Evolutionary conservation across 2,888 invertebrate species (phyloP), one percentile per base, ranked within the genome.

Genomic region (Unio pictorum): DNA sequence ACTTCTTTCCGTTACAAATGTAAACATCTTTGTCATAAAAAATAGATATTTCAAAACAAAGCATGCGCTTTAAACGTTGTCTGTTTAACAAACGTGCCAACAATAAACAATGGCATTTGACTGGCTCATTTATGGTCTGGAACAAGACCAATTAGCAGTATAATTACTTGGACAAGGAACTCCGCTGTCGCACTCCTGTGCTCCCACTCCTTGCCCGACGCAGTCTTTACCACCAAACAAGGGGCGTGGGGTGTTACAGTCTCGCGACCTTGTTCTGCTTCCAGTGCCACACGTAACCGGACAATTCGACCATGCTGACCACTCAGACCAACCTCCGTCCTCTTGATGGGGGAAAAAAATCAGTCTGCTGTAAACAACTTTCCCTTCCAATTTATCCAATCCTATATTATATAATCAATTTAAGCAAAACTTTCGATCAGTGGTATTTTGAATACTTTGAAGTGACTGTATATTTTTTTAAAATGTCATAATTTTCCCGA

Each of bases 311-410:
- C 86, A 89, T 2, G 76, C 74, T 15, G 76, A 74, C 88, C 88
- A 89, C 23, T 75, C 63, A 0, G 86, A 85, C 88, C 88, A 89
- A 3, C 81, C 85, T 17, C 87, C 87, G 65, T 88, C 79, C 62
- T 83, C 88, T 87, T 72, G 5, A 70, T 45, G 45, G 58, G 56
- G 71, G 54, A 65, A 30, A 58, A 63, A n/a, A n/a, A 70, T 17
- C 18, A 28, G 55, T 7, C n/a, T 18, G 20, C 3, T 4, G 4
- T 18, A 54, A 54, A 54, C 15, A 54, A 55, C 55, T 28, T 20
- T 45, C 45, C 8, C 11, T 66, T 56, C 28, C 20, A 55, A 57
- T 4, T 11, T 11, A 8, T n/a, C 58, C 15, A 11, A 1, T 7
- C 15, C 15, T n/a, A 58, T 0, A 7, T 23, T n/a, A 1, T 11